These are phyloP conservation scores for Leucophenga varia DNA, from an alignment of 1,140 invertebrate genomes.

Conservation along the genomic window DNA sequence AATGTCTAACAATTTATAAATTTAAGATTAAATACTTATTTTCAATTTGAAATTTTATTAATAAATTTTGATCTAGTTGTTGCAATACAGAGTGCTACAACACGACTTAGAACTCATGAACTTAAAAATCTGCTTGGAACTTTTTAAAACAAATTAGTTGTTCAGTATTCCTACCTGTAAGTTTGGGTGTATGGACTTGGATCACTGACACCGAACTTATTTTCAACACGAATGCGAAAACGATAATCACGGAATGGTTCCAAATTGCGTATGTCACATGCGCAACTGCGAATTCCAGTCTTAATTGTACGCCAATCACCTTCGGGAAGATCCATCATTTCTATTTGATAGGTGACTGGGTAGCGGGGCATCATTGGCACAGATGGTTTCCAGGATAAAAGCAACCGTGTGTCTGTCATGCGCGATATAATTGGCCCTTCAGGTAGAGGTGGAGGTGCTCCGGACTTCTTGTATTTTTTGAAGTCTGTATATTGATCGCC, in stretches of 20 bases:
- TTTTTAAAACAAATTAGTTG: too few relatives aligned
- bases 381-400: constrained; percentile 89
- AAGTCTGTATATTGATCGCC: constrained; percentile 81
- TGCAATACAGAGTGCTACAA: too few relatives aligned
- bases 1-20: too few relatives aligned
- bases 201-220: constrained; percentile 95
- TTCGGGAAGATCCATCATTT: constrained; percentile 87
- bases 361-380: constrained; percentile 75
- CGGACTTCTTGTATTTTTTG: constrained; percentile 79
- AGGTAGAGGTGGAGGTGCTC: constrained; percentile 78
- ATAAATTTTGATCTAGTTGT: too few relatives aligned
- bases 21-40: too few relatives aligned
- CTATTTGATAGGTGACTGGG: constrained; percentile 87
- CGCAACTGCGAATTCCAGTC: constrained; percentile 78
- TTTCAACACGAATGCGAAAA: constrained; percentile 91
- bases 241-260: constrained; percentile 88
- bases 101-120: too few relatives aligned
- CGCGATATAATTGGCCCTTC: constrained; percentile 86
- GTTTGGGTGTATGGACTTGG: constrained; percentile 86
- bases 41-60: too few relatives aligned
- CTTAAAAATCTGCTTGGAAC: too few relatives aligned
- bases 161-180: constrained; percentile 58
- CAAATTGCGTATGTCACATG: constrained; percentile 80
- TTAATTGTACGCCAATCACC: constrained; percentile 85
- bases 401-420: constrained; percentile 82